Evolutionary conservation across 2,888 invertebrate genomes (phyloP).

Genomic region (Melinaea menophilus): DNA sequence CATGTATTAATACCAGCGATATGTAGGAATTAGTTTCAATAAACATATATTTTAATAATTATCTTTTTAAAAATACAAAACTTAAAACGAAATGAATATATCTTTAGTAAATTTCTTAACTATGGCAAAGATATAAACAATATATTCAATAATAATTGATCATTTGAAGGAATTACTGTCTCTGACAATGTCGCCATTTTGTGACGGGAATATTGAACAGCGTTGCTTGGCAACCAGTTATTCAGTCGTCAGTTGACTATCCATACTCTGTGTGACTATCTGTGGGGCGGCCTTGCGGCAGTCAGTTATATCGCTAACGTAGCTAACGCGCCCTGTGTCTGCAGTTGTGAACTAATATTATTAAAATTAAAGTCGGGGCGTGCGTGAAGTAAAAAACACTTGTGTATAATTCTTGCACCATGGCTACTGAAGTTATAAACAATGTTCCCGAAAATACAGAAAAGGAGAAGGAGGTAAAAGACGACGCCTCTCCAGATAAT

Average conservation of each 20-base stretch:
- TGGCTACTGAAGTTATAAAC: constrained; percentile 88
- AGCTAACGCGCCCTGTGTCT: constrained; percentile 35
- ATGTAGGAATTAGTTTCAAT: too few relatives aligned
- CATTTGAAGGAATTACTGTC: constrained; percentile 16
- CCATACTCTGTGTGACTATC: constrained; percentile 20
- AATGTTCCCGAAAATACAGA: constrained; percentile 81
- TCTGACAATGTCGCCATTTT: constrained; percentile 44
- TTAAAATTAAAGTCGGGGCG: constrained; percentile 13
- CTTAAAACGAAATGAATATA: too few relatives aligned
- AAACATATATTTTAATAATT: too few relatives aligned
- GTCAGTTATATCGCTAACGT: constrained; percentile 35
- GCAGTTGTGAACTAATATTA: constrained; percentile 37
- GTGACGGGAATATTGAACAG: constrained; percentile 37
- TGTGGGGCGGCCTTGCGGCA: constrained; percentile 35
- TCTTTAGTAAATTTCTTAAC: background rate
- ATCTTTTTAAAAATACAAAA: too few relatives aligned
- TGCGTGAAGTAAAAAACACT: constrained; percentile 40
- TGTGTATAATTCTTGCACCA: constrained; percentile 55
- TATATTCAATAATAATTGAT: constrained; percentile 4
- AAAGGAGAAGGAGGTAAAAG: constrained; percentile 79
- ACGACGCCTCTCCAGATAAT: constrained; percentile 73
- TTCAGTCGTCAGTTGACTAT: constrained; percentile 39
- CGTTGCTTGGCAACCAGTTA: constrained; percentile 50
- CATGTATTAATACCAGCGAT: too few relatives aligned
- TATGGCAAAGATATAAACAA: background rate